A percentile compares a stretch with the other conserved stretches of the same genome.
phyloP scores from a whole-genome alignment of 2,113 vertebrate species.

The Actinemys pallida region DNA sequence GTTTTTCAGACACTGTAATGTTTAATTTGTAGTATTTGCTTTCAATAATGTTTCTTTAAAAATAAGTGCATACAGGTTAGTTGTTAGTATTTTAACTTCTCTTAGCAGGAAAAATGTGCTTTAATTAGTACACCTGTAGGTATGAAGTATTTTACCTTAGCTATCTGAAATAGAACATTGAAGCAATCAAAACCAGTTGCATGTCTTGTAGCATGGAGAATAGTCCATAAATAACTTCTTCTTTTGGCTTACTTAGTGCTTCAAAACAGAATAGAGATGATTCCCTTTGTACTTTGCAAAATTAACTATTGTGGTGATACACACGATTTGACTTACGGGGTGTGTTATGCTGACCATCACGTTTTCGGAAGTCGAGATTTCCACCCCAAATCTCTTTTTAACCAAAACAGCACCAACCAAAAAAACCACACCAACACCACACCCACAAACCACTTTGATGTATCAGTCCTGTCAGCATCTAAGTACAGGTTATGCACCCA shows the following conservation, averaged over 20 bases:
- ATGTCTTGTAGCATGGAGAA: neutral
- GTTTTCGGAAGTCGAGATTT: neutral
- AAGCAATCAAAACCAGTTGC: neutral
- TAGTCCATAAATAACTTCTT: neutral
- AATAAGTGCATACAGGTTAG: neutral
- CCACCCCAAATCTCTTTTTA: neutral
- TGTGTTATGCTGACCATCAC: neutral
- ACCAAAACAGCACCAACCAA: neutral
- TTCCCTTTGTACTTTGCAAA: neutral
- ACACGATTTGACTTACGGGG: neutral
- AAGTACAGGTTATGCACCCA: neutral
- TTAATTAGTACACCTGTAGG: neutral
- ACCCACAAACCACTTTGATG: neutral
- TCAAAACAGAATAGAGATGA: neutral
- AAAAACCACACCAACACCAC: neutral
- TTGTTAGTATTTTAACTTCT: neutral
- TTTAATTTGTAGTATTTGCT: neutral
- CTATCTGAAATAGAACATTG: neutral
- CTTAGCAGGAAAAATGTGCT: neutral
- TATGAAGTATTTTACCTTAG: neutral
- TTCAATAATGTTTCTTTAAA: neutral
- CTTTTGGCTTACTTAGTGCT: neutral
- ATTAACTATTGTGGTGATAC: neutral
- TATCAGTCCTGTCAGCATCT: neutral
- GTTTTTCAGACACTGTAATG: neutral